A percentile compares a stretch with the other conserved stretches of the same genome.
phyloP scores from a whole-genome alignment of 2,113 vertebrate species.

The Benitochromis conjunctus region DNA sequence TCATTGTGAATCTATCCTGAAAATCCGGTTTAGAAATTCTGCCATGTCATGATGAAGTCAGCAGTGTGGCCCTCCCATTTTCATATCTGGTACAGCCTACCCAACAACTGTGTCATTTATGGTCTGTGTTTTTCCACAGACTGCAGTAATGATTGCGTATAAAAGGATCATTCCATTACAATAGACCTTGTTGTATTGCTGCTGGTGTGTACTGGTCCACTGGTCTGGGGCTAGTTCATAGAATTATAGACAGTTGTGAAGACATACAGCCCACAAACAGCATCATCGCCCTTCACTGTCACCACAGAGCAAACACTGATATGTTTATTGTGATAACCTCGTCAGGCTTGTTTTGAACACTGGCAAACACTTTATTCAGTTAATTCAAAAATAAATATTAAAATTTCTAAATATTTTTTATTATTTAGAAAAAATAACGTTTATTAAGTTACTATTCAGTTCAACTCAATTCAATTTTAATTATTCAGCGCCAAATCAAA shows the following conservation, averaged over 20 bases:
- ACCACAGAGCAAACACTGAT: background rate
- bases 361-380: no score
- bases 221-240: background rate
- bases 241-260: slow-evolving; percentile 20
- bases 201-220: background rate
- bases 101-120: background rate
- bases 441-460: no score
- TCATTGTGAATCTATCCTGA: background rate
- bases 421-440: no score
- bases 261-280: slow-evolving; percentile 41
- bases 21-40: background rate
- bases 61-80: background rate
- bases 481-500: no score
- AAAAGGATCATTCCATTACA: background rate
- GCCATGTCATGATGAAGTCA: background rate
- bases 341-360: no score
- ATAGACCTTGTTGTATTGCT: background rate
- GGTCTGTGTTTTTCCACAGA: background rate
- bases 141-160: background rate
- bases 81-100: background rate
- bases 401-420: no score
- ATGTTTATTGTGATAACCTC: no score
- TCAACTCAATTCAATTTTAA: no score
- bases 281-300: slow-evolving; percentile 12
- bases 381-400: no score